Evolutionary conservation across 2,797 vertebrate species (phyloP), one percentile per base, ranked within the genome.

Genomic region (Typhlichthys subterraneus): DNA sequence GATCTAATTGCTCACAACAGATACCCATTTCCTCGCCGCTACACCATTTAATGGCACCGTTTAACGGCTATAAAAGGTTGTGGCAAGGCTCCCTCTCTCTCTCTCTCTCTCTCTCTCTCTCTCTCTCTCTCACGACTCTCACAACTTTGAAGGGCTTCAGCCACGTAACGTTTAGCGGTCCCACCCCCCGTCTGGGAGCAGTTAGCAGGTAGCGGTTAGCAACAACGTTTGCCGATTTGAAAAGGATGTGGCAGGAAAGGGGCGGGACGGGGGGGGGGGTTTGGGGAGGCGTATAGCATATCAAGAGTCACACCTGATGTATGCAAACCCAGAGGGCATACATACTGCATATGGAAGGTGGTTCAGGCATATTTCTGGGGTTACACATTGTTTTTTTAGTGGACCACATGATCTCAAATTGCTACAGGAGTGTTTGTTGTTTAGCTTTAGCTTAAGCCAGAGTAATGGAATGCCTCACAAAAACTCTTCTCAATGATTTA

Each of bases 1-100:
- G 69, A 82, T 77, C 79, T 87, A 82, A 88, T 84, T 82, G 84
- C 85, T 89, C 83, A 82, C 83, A 69, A 74, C 81, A 86, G 85
- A 87, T 81, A 64, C 73, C 61, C 64, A 78, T 85, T 85, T 87
- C 65, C 80, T 80, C 74, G 75, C 79, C 70, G 72, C 77, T 79
- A 74, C 63, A 4, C 73, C 46, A 19, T 72, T 87, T 73, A 83
- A 63, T 65, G 31, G 75, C 69, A 64, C 50, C 75, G 73, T 83
- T 87, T 84, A 86, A 70, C 79, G 80, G 83, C 76, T 82, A 77
- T 61, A 71, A 76, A 74, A 79, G 69, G 76, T 61, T 79, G 69
- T 70, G 54, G 64, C 54, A 61, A 75, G 69, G 31, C 1, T 1
- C 59, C 59, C 56, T 61, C 67, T 62, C 45, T 11, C 63, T 72